Evolutionary conservation across 1,140 invertebrate species (phyloP).

Genomic region (Bathynomus jamesi): DNA sequence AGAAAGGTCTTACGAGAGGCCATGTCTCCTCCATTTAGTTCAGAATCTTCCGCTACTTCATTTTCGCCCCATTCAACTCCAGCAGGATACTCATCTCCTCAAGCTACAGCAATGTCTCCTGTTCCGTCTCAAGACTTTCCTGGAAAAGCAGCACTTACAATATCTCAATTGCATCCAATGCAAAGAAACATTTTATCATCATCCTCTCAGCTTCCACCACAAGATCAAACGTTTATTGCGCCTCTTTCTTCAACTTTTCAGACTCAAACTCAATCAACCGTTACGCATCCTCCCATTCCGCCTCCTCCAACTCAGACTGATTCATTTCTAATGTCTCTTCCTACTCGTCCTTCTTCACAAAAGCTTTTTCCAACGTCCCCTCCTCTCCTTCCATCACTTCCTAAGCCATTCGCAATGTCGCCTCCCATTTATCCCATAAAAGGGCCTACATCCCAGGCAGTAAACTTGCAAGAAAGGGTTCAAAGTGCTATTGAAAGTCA

Average conservation of each 20-base stretch:
- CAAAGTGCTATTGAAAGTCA: background rate
- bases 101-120: background rate
- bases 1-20: slow-evolving; percentile 7
- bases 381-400: background rate
- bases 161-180: background rate
- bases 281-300: background rate
- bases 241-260: background rate
- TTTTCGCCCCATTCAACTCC: background rate
- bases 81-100: background rate
- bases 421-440: background rate
- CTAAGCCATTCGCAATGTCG: background rate
- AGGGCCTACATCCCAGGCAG: background rate
- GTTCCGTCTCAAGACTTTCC: background rate
- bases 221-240: background rate
- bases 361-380: background rate
- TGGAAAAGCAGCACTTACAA: background rate
- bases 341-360: background rate
- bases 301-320: background rate
- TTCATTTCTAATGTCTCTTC: background rate
- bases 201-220: background rate
- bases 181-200: too few relatives aligned
- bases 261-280: background rate
- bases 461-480: background rate
- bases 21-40: background rate
- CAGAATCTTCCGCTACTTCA: background rate